phyloP scores from a whole-genome alignment of 2,888 invertebrate genomes.

The Drosophila pegasa region DNA sequence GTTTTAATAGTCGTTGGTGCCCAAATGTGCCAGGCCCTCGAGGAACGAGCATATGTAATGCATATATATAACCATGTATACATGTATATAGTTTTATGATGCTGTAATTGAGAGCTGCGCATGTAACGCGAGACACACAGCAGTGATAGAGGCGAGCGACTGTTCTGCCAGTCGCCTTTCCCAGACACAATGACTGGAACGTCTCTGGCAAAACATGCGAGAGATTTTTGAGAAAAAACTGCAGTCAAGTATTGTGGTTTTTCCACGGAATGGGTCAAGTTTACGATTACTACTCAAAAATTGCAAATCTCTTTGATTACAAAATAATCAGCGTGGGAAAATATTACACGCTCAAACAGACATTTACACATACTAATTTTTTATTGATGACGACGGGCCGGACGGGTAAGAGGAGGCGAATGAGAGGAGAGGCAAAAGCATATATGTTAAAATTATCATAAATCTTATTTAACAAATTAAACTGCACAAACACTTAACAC shows the following conservation, averaged over 20 bases:
- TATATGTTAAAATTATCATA: conserved; percentile 54
- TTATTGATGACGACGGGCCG: conserved; percentile 30
- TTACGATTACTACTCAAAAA: conserved; percentile 41
- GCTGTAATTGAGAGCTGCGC: conserved; percentile 55
- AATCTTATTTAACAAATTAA: conserved; percentile 72
- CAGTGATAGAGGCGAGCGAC: conserved; percentile 17
- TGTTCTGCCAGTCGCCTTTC: conserved; percentile 39
- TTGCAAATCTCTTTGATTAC: conserved; percentile 28
- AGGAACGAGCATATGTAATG: conserved; percentile 1
- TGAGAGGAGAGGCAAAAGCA: conserved; percentile 12
- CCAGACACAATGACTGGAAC: conserved; percentile 30
- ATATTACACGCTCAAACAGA: too few species aligned
- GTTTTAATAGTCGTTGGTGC: conserved; percentile 55
- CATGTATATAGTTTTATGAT: conserved; percentile 41
- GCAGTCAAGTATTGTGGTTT: conserved; percentile 37
- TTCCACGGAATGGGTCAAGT: conserved; percentile 33
- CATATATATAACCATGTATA: neutral
- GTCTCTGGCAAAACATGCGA: conserved; percentile 41
- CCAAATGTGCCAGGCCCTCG: conserved; percentile 18
- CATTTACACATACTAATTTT: conserved; percentile 29
- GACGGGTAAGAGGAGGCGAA: neutral
- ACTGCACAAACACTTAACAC: conserved; percentile 41
- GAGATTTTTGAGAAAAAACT: conserved; percentile 31
- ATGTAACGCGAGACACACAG: conserved; percentile 30
- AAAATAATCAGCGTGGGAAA: conserved; percentile 73